Conservation (phyloP, 2,888 invertebrate genomes). For the Brachyptera putata region DNA sequence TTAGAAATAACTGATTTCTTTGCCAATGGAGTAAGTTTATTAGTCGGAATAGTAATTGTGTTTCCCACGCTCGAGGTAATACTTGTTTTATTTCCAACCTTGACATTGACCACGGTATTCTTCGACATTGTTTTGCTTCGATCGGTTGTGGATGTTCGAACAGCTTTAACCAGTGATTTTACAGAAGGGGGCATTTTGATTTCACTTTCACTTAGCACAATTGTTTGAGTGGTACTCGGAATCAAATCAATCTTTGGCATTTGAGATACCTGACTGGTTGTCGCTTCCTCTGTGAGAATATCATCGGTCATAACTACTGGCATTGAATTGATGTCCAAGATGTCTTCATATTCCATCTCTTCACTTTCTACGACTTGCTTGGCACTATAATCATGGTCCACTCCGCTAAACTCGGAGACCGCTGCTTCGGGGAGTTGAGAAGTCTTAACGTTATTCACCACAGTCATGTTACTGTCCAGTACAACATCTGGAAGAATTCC, state of each 20-base stretch:
- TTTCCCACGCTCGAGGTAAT: background rate
- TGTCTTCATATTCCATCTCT: too few relatives aligned
- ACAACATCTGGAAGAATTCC: conserved; percentile 21
- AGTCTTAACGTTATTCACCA: background rate
- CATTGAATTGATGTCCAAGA: conserved; percentile 70
- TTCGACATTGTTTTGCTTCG: too few relatives aligned
- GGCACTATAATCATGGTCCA: conserved; percentile 24
- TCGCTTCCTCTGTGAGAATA: conserved; percentile 25
- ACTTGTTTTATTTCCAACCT: too few relatives aligned
- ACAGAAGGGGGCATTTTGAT: conserved; percentile 2
- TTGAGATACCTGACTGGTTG: background rate
- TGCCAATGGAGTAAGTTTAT: background rate
- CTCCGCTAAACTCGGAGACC: background rate
- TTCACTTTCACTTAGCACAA: background rate
- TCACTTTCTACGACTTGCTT: conserved; percentile 25
- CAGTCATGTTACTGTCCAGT: conserved; percentile 7
- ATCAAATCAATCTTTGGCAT: conserved; percentile 15
- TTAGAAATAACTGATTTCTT: background rate
- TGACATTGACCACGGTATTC: background rate
- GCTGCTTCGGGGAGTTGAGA: too few relatives aligned
- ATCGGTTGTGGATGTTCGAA: background rate
- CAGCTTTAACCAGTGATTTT: conserved; percentile 5
- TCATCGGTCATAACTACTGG: conserved; percentile 71
- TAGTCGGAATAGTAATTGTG: background rate
- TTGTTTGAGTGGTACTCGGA: background rate